phyloP scores from a whole-genome alignment of 2,113 vertebrate genomes.

The Triplophysa dalaica region DNA sequence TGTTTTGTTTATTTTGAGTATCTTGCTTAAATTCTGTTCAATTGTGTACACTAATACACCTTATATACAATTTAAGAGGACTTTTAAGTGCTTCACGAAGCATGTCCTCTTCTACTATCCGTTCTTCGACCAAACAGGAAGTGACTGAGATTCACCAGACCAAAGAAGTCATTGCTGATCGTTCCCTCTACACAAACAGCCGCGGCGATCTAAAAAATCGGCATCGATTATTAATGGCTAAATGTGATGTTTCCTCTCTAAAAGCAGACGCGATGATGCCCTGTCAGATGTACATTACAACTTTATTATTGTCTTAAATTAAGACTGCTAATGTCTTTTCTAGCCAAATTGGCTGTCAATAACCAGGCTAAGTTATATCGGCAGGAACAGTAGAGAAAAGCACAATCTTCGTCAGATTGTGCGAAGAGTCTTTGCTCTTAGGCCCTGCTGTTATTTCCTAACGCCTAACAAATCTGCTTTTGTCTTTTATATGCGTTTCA shows the following conservation, averaged over 20 bases:
- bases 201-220: background rate
- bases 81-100: background rate
- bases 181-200: slow-evolving; percentile 13
- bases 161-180: slow-evolving; percentile 42
- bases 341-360: background rate
- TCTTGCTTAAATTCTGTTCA: background rate
- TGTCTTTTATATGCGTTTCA: slow-evolving; percentile 8
- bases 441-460: slow-evolving; percentile 31
- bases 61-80: background rate
- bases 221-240: slow-evolving; percentile 57
- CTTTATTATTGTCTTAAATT: slow-evolving; percentile 52
- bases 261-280: slow-evolving; percentile 62
- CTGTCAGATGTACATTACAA: slow-evolving; percentile 46
- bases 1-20: too few species aligned
- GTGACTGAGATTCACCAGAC: slow-evolving; percentile 9
- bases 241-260: slow-evolving; percentile 59
- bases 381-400: background rate
- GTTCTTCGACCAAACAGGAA: slow-evolving; percentile 40
- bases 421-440: background rate
- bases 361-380: background rate
- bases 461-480: background rate
- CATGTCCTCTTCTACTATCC: slow-evolving; percentile 45
- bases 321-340: background rate
- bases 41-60: too few species aligned
- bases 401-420: background rate